Percentiles rank a stretch among this genome's conserved stretches.
phyloP scores from a whole-genome alignment of 2,888 invertebrate species.

The Punctoribates punctum region DNA sequence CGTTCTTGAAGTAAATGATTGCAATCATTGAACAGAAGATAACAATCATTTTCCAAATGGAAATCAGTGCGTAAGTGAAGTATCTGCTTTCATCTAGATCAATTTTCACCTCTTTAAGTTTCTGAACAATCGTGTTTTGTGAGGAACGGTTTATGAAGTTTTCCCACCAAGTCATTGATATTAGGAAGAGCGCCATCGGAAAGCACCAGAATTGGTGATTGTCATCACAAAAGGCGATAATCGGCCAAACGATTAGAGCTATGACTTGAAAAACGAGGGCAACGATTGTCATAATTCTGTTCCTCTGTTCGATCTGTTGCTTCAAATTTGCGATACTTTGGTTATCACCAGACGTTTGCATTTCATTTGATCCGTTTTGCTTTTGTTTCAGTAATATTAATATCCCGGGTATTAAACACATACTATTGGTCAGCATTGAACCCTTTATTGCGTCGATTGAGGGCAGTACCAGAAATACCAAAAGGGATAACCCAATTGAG shows the following conservation, averaged over 20 bases:
- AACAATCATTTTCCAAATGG: constrained; percentile 33
- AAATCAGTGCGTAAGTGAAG: constrained; percentile 19
- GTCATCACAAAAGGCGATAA: constrained; percentile 4
- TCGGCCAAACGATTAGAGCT: constrained; percentile 27
- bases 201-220: constrained; percentile 3
- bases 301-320: not conserved
- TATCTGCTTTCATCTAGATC: constrained; percentile 38
- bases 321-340: not conserved
- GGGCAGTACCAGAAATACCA: constrained; percentile 57
- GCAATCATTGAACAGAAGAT: constrained; percentile 30
- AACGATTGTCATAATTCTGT: not conserved
- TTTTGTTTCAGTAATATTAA: constrained; percentile 61
- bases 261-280: not conserved
- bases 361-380: not conserved
- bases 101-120: not conserved
- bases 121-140: not conserved
- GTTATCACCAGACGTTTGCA: not conserved
- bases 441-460: constrained; percentile 56
- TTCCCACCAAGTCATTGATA: constrained; percentile 41
- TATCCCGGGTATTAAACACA: constrained; percentile 58
- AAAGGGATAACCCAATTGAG: constrained; percentile 56
- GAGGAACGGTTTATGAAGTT: constrained; percentile 28
- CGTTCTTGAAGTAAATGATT: constrained; percentile 22
- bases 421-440: constrained; percentile 56
- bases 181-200: constrained; percentile 32